A percentile compares a stretch with the other conserved stretches of the same genome.
These are phyloP conservation scores for Morpho helenor DNA, from an alignment of 2,888 invertebrate species.

Conservation along the genomic window DNA sequence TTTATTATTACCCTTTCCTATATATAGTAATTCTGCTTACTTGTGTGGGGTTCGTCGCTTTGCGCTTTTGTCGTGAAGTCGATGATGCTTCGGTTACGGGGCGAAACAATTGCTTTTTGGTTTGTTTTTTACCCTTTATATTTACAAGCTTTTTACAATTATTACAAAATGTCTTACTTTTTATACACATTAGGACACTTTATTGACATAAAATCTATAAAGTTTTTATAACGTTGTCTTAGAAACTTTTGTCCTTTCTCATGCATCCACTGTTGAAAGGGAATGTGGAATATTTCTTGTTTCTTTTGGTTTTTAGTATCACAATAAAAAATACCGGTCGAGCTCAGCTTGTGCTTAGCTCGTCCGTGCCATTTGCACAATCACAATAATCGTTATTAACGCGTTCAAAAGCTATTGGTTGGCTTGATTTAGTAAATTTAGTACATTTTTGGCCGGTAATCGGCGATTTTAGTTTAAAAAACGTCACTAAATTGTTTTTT, in stretches of 20 bases:
- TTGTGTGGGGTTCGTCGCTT: too few species aligned
- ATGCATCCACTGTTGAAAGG: conserved; percentile 85
- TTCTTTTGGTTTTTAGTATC: conserved; percentile 69
- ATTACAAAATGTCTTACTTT: conserved; percentile 9
- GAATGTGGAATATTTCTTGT: conserved; percentile 56
- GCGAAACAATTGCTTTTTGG: too few species aligned
- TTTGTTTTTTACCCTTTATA: not conserved
- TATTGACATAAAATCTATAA: conserved; percentile 50
- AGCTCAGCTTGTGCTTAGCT: conserved; percentile 95
- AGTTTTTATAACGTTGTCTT: conserved; percentile 48
- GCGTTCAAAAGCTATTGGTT: conserved; percentile 52
- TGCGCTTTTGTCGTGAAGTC: too few species aligned
- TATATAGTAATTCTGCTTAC: too few species aligned
- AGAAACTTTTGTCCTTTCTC: conserved; percentile 39
- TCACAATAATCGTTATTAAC: conserved; percentile 94
- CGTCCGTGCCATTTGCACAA: conserved; percentile 88
- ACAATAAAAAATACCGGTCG: conserved; percentile 91
- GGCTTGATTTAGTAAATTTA: conserved; percentile 59
- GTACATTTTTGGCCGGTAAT: conserved; percentile 63
- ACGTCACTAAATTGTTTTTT: conserved; percentile 43
- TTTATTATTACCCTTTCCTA: not conserved
- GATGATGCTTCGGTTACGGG: too few species aligned
- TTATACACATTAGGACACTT: conserved; percentile 51
- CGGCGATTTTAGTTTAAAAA: conserved; percentile 48
- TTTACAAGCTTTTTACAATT: conserved; percentile 12